Evolutionary conservation across 2,888 invertebrate genomes (phyloP), one percentile per base, ranked within the genome.

Genomic region (Tenthredo scrophulariae): DNA sequence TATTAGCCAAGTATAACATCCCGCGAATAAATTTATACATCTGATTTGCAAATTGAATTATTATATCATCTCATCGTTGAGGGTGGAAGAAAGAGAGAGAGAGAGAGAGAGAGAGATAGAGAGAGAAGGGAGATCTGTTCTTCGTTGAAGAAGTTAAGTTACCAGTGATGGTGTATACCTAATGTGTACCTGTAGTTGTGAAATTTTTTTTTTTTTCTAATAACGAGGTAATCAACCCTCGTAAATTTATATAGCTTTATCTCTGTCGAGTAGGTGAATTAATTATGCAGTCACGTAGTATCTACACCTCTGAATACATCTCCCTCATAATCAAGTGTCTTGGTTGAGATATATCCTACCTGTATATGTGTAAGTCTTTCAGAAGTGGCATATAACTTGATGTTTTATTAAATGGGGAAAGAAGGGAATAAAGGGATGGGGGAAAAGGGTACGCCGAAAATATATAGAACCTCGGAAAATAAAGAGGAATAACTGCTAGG

Each of bases 21-120:
- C 13, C 4, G 40, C 37, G 72, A 74, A 74, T 74, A 74, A 74
- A 74, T 74, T 74, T 74, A n/a, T 74, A 74, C n/a, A 43, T 74
- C 72, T 43, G 43, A 74, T 74, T 74, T 74, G 72, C 72, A 74
- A 74, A 74, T 74, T 74, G 40, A 74, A 74, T 74, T 74, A 74
- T 43, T 43, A 74, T 72, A 72, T 74, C 43, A 0, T n/a, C 10
- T 9, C 40, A 15, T 10, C 43, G 67, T 9, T 10, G 22, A 74
- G 43, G 22, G 67, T 67, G 33, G 18, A 18, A 33, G 67, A 33
- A 18, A 18, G 7, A 67, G 6, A 33, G 33, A 33, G 1, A 65
- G 18, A 26, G 26, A 13, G 62, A 62, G 18, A 6, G 18, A 33
- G 29, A 33, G 67, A 0, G 18, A 4, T 13, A 65, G 29, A 67